phyloP scores from a whole-genome alignment of 2,888 invertebrate genomes.

The Atrina japonica region DNA sequence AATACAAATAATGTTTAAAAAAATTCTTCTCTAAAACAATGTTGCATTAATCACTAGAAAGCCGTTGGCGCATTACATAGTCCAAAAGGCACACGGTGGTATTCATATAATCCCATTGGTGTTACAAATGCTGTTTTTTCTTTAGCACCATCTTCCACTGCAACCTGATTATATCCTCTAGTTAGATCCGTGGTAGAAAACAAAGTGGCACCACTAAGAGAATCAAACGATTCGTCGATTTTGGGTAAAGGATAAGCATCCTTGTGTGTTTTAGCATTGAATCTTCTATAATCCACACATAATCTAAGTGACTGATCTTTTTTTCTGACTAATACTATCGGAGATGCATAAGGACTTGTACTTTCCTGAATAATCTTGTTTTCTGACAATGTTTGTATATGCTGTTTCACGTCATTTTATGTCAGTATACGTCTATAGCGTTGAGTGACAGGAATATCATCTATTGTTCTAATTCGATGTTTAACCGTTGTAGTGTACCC shows the following conservation, averaged over 20 bases:
- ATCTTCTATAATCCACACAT: conserved; percentile 43
- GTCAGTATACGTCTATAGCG: conserved; percentile 31
- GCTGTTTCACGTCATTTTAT: conserved; percentile 28
- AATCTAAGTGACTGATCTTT: conserved; percentile 24
- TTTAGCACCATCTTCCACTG: conserved; percentile 20
- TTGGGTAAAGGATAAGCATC: conserved; percentile 42
- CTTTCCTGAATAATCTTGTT: conserved; percentile 18
- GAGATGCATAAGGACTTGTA: conserved; percentile 40
- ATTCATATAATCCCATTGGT: conserved; percentile 42
- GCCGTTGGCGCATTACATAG: conserved; percentile 24
- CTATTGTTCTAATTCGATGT: conserved; percentile 22
- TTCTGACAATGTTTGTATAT: conserved; percentile 24
- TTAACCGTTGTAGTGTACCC: conserved; percentile 32
- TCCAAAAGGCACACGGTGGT: conserved; percentile 37
- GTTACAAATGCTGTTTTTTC: conserved; percentile 34
- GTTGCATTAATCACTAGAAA: conserved; percentile 42
- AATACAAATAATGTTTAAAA: conserved; percentile 12
- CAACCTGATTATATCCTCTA: conserved; percentile 31
- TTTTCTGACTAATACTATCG: conserved; percentile 33
- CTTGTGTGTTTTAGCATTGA: conserved; percentile 44
- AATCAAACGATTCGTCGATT: conserved; percentile 37
- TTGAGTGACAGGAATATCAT: conserved; percentile 24
- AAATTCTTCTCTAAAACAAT: conserved; percentile 24
- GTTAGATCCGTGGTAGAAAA: conserved; percentile 24
- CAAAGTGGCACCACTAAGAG: conserved; percentile 9